Evolutionary conservation across 1,140 invertebrate species (phyloP).

Genomic region (Wiebesia pumilae): DNA sequence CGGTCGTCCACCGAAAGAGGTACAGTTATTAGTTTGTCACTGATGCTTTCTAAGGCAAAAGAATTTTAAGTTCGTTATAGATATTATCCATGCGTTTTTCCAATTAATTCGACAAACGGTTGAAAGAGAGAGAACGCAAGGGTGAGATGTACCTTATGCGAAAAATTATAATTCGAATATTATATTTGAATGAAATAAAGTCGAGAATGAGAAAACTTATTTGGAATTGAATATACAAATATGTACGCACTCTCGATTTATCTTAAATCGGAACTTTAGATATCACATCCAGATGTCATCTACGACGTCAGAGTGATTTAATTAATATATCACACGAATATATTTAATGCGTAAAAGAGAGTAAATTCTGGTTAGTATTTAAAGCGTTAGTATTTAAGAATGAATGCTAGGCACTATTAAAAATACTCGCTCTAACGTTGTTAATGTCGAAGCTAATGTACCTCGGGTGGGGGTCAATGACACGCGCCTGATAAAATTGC

Average conservation of each 20-base stretch:
- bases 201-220: too few species aligned
- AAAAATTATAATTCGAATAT: too few species aligned
- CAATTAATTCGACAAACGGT: not conserved
- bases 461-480: conserved; percentile 24
- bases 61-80: too few species aligned
- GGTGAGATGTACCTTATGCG: too few species aligned
- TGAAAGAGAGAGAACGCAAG: not conserved
- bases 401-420: not conserved
- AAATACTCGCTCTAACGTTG: not conserved
- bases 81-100: too few species aligned
- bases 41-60: conserved; percentile 13
- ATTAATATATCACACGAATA: not conserved
- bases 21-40: conserved; percentile 32
- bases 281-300: too few species aligned
- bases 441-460: not conserved
- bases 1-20: conserved; percentile 32
- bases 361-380: not conserved
- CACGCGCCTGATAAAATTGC: conserved; percentile 39
- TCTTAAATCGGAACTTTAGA: too few species aligned
- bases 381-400: not conserved
- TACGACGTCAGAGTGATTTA: not conserved
- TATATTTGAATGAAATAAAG: too few species aligned
- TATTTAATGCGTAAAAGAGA: not conserved
- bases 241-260: too few species aligned
- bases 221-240: too few species aligned